A percentile compares a stretch with the other conserved stretches of the same genome.
Conservation (phyloP, 2,113 vertebrate species). For the Rhipidura dahli region DNA sequence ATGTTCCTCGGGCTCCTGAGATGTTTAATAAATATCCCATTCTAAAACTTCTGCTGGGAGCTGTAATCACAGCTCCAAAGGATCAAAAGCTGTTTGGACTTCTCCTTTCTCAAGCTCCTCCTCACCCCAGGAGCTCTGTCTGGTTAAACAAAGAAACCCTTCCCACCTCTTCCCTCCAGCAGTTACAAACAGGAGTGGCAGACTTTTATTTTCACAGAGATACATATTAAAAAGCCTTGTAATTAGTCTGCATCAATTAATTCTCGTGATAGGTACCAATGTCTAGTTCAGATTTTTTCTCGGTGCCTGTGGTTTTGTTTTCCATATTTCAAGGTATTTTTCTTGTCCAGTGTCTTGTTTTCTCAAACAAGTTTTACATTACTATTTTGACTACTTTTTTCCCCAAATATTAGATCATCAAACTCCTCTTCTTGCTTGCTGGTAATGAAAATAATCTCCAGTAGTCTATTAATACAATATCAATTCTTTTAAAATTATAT, state of each 20-base stretch:
- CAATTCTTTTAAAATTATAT: neutral
- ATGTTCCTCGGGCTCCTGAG: neutral
- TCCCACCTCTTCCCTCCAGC: slow-evolving; percentile 20
- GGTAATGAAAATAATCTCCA: neutral
- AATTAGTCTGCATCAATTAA: slow-evolving; percentile 1
- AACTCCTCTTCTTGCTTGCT: neutral
- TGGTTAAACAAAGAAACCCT: slow-evolving; percentile 16
- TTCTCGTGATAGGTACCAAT: neutral
- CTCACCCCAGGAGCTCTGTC: slow-evolving; percentile 8
- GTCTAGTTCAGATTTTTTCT: neutral
- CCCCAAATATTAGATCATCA: neutral
- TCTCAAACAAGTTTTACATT: neutral
- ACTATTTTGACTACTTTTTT: neutral
- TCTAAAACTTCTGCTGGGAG: neutral
- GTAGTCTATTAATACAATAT: neutral
- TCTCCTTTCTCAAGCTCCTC: neutral
- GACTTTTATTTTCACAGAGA: neutral
- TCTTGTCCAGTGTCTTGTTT: neutral
- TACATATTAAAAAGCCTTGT: neutral
- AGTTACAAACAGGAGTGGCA: neutral
- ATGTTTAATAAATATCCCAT: neutral
- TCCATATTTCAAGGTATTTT: neutral
- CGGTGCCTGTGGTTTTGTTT: neutral
- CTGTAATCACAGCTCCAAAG: neutral
- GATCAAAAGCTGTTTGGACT: slow-evolving; percentile 29